Evolutionary conservation across 2,888 invertebrate species (phyloP), one percentile per base, ranked within the genome.

Genomic region (Operophtera brumata): DNA sequence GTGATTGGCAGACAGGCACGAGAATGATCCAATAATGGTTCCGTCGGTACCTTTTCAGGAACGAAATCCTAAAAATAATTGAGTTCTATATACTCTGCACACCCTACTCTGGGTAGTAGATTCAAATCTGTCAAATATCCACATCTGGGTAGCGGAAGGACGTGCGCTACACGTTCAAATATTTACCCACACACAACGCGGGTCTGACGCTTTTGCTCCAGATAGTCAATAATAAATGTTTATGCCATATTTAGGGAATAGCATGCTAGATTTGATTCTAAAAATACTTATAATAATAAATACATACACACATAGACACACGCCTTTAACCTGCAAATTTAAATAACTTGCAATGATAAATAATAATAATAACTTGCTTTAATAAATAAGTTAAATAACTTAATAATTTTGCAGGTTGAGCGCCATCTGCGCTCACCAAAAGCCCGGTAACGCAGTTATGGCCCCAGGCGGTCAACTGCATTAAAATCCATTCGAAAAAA

Each of bases 141-240:
- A 69, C 72, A 71, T 68, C 70, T 70, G 69, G 56, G 53, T 61
- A 62, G 65, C 70, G 70, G 62, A 70, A 65, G 67, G 71, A 62
- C 20, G 46, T 12, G 49, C 46, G 50, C 70, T 71, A 72, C 74
- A 69, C 67, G 69, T 78, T 86, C 78, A 84, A 86, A 86, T 86
- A 87, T 86, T 85, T 77, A 86, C 73, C 72, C 73, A 65, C 68
- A 41, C 69, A 74, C 73, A 82, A 82, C 77, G 70, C 70, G 80
- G 80, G 82, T 78, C 78, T 80, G 86, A 83, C 84, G 73, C 82
- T 83, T 84, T 82, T 75, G 71, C 71, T 84, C 81, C 73, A 78
- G 70, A 77, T 77, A 77, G 80, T 82, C 79, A 82, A 82, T 84
- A 82, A 83, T 84, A 78, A 80, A 82, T 80, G 80, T 77, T 59